Conservation (phyloP, 2,797 vertebrate genomes). For the Manis crassicaudata region DNA sequence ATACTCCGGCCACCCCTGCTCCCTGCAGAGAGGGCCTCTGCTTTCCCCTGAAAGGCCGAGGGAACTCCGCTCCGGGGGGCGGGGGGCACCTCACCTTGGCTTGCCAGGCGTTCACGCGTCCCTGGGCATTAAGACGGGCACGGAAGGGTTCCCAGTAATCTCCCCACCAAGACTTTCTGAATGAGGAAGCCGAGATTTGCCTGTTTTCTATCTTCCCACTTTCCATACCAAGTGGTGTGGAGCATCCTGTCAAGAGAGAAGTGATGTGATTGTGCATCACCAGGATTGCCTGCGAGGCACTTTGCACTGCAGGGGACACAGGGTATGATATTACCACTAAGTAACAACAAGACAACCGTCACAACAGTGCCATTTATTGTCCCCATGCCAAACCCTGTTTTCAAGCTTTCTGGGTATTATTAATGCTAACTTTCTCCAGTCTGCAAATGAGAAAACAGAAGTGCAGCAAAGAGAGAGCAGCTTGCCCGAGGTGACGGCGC, state of each 20-base stretch:
- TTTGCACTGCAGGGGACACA: neutral
- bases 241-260: constrained; percentile 90
- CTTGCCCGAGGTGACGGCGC: neutral
- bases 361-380: neutral
- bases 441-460: neutral
- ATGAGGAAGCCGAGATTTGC: constrained; percentile 93
- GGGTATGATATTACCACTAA: neutral
- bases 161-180: constrained; percentile 88
- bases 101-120: constrained; percentile 93
- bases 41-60: neutral
- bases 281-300: neutral
- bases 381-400: neutral
- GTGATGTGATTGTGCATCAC: neutral
- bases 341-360: neutral
- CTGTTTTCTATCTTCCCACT: constrained; percentile 87
- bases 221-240: constrained; percentile 95
- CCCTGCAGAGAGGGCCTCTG: neutral
- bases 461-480: neutral
- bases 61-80: neutral
- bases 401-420: neutral
- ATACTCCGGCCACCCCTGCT: neutral
- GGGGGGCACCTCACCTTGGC: constrained; percentile 88
- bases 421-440: neutral
- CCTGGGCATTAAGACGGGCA: constrained; percentile 92
- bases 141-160: constrained; percentile 88